phyloP scores from a whole-genome alignment of 37 sponge, comb jelly and placozoan species.

The Chondrosia reniformis region DNA sequence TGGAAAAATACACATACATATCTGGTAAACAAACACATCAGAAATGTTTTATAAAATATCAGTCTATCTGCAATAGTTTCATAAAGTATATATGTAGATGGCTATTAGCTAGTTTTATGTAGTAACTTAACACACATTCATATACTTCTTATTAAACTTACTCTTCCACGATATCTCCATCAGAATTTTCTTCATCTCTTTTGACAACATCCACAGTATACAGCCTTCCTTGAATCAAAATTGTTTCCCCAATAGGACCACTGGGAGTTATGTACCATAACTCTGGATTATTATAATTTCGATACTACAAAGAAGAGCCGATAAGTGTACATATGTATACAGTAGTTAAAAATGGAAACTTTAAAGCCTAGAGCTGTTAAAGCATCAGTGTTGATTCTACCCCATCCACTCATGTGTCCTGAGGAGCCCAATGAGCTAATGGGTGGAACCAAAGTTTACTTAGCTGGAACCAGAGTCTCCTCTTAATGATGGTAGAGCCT shows the following conservation, averaged over 20 bases:
- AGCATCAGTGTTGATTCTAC: background rate
- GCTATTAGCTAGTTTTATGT: background rate
- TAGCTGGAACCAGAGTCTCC: too few species aligned
- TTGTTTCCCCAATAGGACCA: background rate
- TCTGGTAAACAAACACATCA: too few species aligned
- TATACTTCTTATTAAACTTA: too few species aligned
- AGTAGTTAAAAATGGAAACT: background rate
- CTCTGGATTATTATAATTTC: background rate
- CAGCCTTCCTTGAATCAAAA: conserved; percentile 9
- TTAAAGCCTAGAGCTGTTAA: background rate
- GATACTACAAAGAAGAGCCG: background rate
- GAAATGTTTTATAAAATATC: too few species aligned
- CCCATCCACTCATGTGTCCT: background rate
- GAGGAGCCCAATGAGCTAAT: background rate
- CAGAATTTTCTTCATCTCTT: conserved; percentile 18
- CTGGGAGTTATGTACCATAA: background rate
- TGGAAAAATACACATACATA: background rate
- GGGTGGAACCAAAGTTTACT: background rate
- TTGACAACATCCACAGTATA: conserved; percentile 5
- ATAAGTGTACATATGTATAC: background rate
- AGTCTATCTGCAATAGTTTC: too few species aligned
- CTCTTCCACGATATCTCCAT: conserved; percentile 9
- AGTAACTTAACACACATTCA: background rate
- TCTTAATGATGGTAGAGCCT: too few species aligned
- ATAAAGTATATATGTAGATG: background rate